Base-by-base conservation (phyloP, 2,113 vertebrate genomes). In the Phylloscopus trochilus region DNA sequence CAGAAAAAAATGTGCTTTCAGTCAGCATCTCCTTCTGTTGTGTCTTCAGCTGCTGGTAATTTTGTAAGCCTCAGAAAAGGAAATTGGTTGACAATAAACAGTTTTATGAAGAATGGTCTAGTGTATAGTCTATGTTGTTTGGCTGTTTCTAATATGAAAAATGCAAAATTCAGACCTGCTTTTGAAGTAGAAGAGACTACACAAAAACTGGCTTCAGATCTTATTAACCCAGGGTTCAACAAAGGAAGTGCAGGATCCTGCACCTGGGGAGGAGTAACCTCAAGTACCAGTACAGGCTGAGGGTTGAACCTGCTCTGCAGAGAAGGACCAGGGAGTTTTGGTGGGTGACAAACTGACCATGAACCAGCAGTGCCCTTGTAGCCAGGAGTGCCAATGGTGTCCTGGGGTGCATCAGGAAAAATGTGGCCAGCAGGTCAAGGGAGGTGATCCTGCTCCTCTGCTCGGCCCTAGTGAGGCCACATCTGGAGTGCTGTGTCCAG, bases 121-220 rank as follows among this genome's bases (percentile, higher is more conserved):
- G 3, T 74, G 3, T 74, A 28, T 37, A 13, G 6, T 5, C 22
- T 52, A 1, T 79, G 41, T n/a, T 58, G 39, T 64, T 39, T 72
- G 41, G 9, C 31, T 62, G 5, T 83, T 85, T 69, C 27, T 66
- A 44, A 53, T 68, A 49, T 2, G 14, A 27, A n/a, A 64, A 37
- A 62, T 49, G 84, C 24, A 68, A 90, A 91, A 88, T 46, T 26
- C 37, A 91, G 53, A 62, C 58, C 35, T 73, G 46, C 31, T 88
- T 90, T 80, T 72, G 64, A 79, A 85, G 31, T 69, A 51, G 41
- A 72, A 89, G 79, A 27, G 28, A 27, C 14, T 44, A 9, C 51
- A 56, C 6, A 41, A 79, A 52, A 83, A 44, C 22, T 49, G 39
- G 41, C 33, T 85, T 91, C 58, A 52, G 35, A 68, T 93, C 73